phyloP scores from a whole-genome alignment of 2,888 invertebrate species.

The Conchocele bisecta region DNA sequence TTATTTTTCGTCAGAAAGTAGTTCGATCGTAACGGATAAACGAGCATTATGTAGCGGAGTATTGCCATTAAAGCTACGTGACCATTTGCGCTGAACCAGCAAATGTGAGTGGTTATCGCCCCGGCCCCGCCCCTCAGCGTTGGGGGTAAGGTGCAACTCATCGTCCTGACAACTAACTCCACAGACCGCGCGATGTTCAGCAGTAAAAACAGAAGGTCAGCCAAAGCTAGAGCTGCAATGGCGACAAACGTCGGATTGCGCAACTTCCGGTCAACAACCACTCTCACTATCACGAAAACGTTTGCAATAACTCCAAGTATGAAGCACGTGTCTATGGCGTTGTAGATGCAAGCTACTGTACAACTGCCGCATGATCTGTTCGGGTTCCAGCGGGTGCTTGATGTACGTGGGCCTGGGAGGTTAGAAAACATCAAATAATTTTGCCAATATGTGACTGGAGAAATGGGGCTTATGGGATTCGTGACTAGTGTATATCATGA shows the following conservation, averaged over 20 bases:
- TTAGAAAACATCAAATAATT: too few relatives aligned
- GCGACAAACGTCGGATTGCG: constrained; percentile 41
- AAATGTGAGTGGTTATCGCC: too few relatives aligned
- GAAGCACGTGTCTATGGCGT: constrained; percentile 24
- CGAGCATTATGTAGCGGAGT: constrained; percentile 36
- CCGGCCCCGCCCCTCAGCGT: neutral
- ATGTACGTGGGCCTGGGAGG: too few relatives aligned
- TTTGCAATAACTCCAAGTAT: constrained; percentile 36
- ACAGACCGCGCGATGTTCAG: constrained; percentile 16
- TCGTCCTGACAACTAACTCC: constrained; percentile 21
- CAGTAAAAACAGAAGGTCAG: constrained; percentile 32
- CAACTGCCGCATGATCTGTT: constrained; percentile 30
- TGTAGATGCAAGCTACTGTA: constrained; percentile 24
- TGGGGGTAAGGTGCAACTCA: constrained; percentile 11
- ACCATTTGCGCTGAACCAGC: constrained; percentile 40
- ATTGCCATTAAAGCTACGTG: constrained; percentile 45
- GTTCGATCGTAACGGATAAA: constrained; percentile 29
- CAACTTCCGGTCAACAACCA: constrained; percentile 21
- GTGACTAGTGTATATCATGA: too few relatives aligned
- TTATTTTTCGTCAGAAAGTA: constrained; percentile 22
- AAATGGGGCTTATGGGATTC: too few relatives aligned
- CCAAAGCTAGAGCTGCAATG: constrained; percentile 39
- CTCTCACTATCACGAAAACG: constrained; percentile 27
- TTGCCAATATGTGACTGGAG: too few relatives aligned
- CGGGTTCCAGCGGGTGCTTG: neutral